Evolutionary conservation across 2,113 vertebrate genomes (phyloP).

Genomic region (Ornithorhynchus anatinus): DNA sequence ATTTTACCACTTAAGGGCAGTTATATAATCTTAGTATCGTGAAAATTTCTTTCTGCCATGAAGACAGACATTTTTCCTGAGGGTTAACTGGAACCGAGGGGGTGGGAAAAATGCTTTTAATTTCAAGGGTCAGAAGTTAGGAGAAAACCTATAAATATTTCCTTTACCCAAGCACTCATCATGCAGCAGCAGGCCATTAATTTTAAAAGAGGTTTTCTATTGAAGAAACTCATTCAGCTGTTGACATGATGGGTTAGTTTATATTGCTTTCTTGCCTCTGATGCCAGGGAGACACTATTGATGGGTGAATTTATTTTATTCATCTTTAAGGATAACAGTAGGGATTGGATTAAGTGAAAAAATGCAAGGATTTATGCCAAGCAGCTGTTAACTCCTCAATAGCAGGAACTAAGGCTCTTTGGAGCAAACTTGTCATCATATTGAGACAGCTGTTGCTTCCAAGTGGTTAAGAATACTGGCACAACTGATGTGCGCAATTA

Average conservation of each 20-base stretch:
- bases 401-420: not conserved
- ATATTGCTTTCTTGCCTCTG: not conserved
- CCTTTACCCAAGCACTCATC: constrained; percentile 43
- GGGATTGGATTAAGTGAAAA: constrained; percentile 23
- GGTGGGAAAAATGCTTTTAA: constrained; percentile 62
- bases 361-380: not conserved
- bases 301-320: constrained; percentile 5
- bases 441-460: not conserved
- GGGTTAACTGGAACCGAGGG: constrained; percentile 56
- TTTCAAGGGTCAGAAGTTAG: constrained; percentile 71
- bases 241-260: constrained; percentile 8
- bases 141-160: constrained; percentile 64
- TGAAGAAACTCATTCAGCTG: constrained; percentile 34
- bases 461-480: not conserved
- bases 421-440: not conserved
- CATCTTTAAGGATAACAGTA: constrained; percentile 11
- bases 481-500: not conserved
- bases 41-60: constrained; percentile 42
- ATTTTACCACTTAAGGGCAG: constrained; percentile 26
- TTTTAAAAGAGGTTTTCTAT: constrained; percentile 52
- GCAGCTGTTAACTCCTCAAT: not conserved
- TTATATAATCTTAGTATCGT: constrained; percentile 16
- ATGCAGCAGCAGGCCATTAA: constrained; percentile 45
- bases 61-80: constrained; percentile 61
- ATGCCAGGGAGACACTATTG: not conserved